A percentile compares a stretch with the other conserved stretches of the same genome.
Evolutionary conservation across 2,113 vertebrate species (phyloP).

Genomic region (Colistium nudipinnis): DNA sequence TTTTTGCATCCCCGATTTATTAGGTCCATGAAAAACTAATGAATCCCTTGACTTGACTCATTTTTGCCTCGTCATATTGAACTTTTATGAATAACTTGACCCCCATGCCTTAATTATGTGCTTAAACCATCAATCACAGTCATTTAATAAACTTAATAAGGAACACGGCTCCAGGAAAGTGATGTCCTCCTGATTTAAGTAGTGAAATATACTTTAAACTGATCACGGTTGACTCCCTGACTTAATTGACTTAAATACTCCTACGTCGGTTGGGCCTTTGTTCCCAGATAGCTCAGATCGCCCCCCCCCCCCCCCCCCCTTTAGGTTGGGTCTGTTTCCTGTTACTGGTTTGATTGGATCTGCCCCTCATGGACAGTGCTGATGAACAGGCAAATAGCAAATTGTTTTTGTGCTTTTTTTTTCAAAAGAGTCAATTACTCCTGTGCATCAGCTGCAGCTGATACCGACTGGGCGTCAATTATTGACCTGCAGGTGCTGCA

Average conservation of each 20-base stretch:
- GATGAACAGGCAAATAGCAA: constrained; percentile 57
- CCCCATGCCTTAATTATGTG: constrained; percentile 45
- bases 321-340: constrained; percentile 52
- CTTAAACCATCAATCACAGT: constrained; percentile 48
- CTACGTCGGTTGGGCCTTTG: constrained; percentile 18
- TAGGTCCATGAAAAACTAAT: background rate
- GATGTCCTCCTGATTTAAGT: constrained; percentile 42
- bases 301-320: background rate
- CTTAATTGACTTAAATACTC: constrained; percentile 48
- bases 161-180: constrained; percentile 26
- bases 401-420: constrained; percentile 39
- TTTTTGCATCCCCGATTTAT: background rate
- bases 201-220: constrained; percentile 41
- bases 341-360: constrained; percentile 52
- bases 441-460: constrained; percentile 26
- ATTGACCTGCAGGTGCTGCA: constrained; percentile 2
- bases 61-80: constrained; percentile 14
- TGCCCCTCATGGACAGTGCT: constrained; percentile 6
- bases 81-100: constrained; percentile 51
- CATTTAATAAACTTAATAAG: constrained; percentile 59
- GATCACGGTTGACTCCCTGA: constrained; percentile 36
- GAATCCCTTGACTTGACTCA: constrained; percentile 46
- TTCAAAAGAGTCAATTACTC: constrained; percentile 53
- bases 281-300: constrained; percentile 7
- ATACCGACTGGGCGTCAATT: background rate